phyloP scores from a whole-genome alignment of 35 echinoderm and acorn worm genomes.

The Lytechinus pictus region DNA sequence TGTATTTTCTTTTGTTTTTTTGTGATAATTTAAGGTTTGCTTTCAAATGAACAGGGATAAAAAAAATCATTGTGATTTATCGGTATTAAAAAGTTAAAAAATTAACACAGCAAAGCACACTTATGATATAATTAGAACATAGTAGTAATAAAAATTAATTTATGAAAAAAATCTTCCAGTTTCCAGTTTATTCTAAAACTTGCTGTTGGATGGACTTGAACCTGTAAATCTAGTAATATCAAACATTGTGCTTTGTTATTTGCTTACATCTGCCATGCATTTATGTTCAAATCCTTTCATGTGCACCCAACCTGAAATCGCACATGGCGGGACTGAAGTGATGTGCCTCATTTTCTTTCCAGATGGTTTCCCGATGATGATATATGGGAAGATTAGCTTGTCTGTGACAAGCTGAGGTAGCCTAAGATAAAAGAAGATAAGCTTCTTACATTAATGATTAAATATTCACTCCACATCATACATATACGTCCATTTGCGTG shows the following conservation, averaged over 20 bases:
- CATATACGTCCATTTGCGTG: background rate
- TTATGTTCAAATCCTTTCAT: background rate
- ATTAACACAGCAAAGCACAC: too few species aligned
- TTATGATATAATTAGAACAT: too few species aligned
- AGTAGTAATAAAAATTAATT: too few species aligned
- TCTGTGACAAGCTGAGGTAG: slow-evolving; percentile 22
- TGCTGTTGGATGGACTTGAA: too few species aligned
- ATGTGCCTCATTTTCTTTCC: background rate
- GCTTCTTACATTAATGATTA: background rate
- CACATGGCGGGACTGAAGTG: background rate
- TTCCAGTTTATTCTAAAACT: too few species aligned
- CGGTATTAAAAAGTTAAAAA: too few species aligned
- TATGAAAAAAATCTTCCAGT: too few species aligned
- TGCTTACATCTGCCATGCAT: background rate
- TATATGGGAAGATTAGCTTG: slow-evolving; percentile 17
- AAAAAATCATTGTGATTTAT: too few species aligned
- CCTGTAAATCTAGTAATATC: background rate
- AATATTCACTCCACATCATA: background rate
- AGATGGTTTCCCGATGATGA: slow-evolving; percentile 27
- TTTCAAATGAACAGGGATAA: too few species aligned
- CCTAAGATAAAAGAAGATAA: background rate
- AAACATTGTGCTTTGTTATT: background rate
- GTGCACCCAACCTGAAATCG: background rate
- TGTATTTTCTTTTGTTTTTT: too few species aligned
- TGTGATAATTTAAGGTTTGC: too few species aligned